Conservation (phyloP, 1,140 invertebrate species). For the Tetramorium parvispinum region DNA sequence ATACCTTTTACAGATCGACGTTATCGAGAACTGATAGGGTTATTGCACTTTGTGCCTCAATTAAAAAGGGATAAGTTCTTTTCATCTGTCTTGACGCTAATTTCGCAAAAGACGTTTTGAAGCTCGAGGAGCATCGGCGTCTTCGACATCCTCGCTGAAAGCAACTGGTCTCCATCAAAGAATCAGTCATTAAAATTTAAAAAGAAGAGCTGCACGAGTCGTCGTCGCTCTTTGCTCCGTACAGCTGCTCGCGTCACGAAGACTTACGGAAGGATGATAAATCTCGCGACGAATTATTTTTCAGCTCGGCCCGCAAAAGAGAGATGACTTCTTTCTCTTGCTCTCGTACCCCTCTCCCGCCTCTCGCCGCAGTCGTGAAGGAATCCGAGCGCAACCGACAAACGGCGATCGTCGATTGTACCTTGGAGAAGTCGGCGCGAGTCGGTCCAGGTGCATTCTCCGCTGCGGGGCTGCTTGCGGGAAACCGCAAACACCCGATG, state of each 20-base stretch:
- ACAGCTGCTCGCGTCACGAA: not conserved
- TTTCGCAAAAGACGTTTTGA: not conserved
- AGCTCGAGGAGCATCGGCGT: conserved; percentile 45
- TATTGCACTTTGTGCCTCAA: not conserved
- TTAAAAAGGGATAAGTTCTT: not conserved
- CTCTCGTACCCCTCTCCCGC: not conserved
- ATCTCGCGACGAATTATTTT: not conserved
- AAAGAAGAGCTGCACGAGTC: not conserved
- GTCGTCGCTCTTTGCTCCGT: not conserved
- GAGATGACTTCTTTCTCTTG: not conserved
- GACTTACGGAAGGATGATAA: conserved; percentile 25
- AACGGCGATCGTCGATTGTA: conserved; percentile 57
- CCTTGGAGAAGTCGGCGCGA: conserved; percentile 23
- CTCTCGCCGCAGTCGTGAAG: conserved; percentile 15
- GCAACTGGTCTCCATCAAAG: not conserved
- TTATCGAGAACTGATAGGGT: not conserved
- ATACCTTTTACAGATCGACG: not conserved
- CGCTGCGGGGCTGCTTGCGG: conserved; percentile 34
- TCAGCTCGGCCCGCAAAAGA: not conserved
- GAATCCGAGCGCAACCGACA: conserved; percentile 60
- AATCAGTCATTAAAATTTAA: not conserved
- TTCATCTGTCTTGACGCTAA: not conserved
- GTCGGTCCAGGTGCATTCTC: conserved; percentile 43
- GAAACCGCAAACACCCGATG: conserved; percentile 51
- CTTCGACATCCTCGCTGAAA: not conserved